Conservation (phyloP, 2,797 vertebrate genomes). For the Thaleichthys pacificus region DNA sequence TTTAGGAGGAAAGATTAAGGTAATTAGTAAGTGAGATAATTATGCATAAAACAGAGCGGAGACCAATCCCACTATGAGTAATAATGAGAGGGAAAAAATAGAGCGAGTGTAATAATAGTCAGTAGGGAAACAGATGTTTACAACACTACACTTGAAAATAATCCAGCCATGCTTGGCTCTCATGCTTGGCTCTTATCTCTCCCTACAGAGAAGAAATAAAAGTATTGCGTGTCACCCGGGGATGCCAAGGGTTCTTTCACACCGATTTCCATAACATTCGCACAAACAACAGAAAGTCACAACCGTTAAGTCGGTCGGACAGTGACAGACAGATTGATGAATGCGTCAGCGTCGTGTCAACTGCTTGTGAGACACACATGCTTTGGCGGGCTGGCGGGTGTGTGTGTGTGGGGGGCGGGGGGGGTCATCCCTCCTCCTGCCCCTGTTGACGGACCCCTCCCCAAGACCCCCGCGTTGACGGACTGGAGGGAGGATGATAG, state of each 20-base stretch:
- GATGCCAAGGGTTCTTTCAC: slow-evolving; percentile 20
- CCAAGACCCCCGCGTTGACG: slow-evolving; percentile 58
- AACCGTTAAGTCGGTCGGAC: slow-evolving; percentile 32
- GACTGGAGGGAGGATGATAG: slow-evolving; percentile 66
- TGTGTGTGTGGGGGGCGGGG: no score
- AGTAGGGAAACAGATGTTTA: slow-evolving; percentile 44
- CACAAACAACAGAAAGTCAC: slow-evolving; percentile 31
- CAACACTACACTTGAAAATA: slow-evolving; percentile 19
- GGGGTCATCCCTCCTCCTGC: slow-evolving; percentile 42
- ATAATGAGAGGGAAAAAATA: slow-evolving; percentile 6
- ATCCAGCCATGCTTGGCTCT: slow-evolving; percentile 12
- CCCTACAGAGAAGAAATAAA: slow-evolving; percentile 29
- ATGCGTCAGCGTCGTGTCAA: slow-evolving; percentile 58
- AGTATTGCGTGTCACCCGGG: slow-evolving; percentile 21
- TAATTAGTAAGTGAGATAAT: slow-evolving; percentile 60
- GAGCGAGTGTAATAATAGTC: background rate
- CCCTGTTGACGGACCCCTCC: slow-evolving; percentile 40
- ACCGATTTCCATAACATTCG: slow-evolving; percentile 7
- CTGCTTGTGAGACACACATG: slow-evolving; percentile 46
- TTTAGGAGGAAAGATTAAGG: slow-evolving; percentile 46
- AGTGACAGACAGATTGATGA: slow-evolving; percentile 61
- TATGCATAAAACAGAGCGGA: slow-evolving; percentile 42
- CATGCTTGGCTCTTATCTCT: slow-evolving; percentile 27
- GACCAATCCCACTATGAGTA: slow-evolving; percentile 32
- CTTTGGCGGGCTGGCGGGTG: slow-evolving; percentile 33